Percentiles rank a stretch among this genome's conserved stretches.
phyloP scores from a whole-genome alignment of 1,140 invertebrate species.

The Sarcophaga peregrina region DNA sequence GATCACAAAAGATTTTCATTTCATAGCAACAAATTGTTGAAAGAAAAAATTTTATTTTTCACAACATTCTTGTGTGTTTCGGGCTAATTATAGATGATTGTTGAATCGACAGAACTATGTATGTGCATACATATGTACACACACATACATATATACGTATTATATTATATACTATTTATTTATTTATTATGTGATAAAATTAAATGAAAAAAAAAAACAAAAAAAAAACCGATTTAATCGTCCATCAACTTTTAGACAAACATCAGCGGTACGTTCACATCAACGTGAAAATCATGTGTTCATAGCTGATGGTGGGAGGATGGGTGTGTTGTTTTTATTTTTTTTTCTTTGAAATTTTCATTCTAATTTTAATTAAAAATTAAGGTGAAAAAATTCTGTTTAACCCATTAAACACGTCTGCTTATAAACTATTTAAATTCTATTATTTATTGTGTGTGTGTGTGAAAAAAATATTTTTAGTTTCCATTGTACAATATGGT shows the following conservation, averaged over 20 bases:
- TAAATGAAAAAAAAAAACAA: slow-evolving; percentile 5
- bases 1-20: no score
- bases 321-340: no score
- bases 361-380: not conserved
- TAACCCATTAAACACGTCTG: not conserved
- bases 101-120: no score
- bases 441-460: no score
- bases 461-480: not conserved
- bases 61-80: not conserved
- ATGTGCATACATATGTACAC: no score
- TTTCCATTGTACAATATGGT: not conserved
- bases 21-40: no score
- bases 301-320: no score
- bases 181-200: not conserved
- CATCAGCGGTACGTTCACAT: not conserved
- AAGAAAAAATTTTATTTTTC: not conserved
- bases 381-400: slow-evolving; percentile 1
- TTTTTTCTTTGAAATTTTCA: not conserved
- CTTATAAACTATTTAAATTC: not conserved
- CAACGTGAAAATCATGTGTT: not conserved
- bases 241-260: not conserved
- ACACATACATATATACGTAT: no score
- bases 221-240: not conserved
- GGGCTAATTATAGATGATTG: slow-evolving; percentile 1
- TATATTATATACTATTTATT: no score